phyloP scores from a whole-genome alignment of 2,113 vertebrate genomes.

The Illadopsis cleaveri region DNA sequence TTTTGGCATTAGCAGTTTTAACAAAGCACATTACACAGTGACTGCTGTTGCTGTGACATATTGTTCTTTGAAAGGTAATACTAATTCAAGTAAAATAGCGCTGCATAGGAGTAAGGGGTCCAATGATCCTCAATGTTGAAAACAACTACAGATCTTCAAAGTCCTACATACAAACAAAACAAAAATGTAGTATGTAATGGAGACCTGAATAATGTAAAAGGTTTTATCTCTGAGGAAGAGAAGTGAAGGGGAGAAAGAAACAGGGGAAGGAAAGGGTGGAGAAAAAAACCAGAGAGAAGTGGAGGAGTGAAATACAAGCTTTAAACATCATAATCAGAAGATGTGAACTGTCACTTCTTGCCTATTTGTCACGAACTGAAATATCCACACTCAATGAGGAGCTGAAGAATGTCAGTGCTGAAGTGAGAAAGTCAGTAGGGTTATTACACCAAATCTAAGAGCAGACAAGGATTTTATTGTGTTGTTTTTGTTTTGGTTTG shows the following conservation, averaged over 20 bases:
- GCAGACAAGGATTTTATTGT: background rate
- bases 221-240: background rate
- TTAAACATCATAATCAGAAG: background rate
- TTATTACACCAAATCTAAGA: background rate
- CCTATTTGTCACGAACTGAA: background rate
- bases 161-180: background rate
- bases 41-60: constrained; percentile 9
- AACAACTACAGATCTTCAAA: constrained; percentile 67
- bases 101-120: constrained; percentile 1
- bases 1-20: constrained; percentile 28
- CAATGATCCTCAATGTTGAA: constrained; percentile 52
- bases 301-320: background rate
- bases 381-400: background rate
- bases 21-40: constrained; percentile 36
- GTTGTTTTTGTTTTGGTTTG: too few species aligned
- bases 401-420: background rate
- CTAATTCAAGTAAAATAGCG: constrained; percentile 38
- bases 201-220: constrained; percentile 50
- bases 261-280: background rate
- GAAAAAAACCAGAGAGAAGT: background rate
- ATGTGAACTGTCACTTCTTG: background rate
- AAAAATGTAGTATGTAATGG: background rate
- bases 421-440: background rate
- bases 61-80: constrained; percentile 46
- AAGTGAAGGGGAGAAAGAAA: background rate